Conservation (phyloP, 2,888 invertebrate genomes). For the Eubasilissa splendida region DNA sequence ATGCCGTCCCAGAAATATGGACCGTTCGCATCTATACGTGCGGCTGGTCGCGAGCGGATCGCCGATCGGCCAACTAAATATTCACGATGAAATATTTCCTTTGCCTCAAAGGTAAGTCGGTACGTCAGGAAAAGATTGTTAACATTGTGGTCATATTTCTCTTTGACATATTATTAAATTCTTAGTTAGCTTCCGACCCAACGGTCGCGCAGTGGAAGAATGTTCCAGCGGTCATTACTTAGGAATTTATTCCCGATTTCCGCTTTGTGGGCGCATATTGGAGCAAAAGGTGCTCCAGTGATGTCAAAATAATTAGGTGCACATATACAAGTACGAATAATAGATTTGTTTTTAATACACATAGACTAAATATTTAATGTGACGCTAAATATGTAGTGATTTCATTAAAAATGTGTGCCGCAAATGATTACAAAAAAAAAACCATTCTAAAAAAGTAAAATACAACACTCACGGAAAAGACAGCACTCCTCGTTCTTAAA, state of each 20-base stretch:
- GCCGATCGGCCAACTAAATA: slow-evolving; percentile 43
- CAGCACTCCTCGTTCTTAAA: neutral
- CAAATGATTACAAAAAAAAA: no score
- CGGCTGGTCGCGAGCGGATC: neutral
- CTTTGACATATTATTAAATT: slow-evolving; percentile 57
- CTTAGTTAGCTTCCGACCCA: slow-evolving; percentile 56
- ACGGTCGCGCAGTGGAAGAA: slow-evolving; percentile 51
- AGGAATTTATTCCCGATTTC: slow-evolving; percentile 49
- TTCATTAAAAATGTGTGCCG: no score
- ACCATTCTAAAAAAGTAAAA: no score
- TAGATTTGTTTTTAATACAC: no score
- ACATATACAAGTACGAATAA: no score
- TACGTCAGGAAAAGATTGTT: slow-evolving; percentile 53
- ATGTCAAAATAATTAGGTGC: no score
- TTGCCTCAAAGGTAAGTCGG: slow-evolving; percentile 54
- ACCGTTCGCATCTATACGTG: neutral
- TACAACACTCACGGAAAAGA: no score
- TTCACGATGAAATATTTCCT: slow-evolving; percentile 55
- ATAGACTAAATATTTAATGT: no score
- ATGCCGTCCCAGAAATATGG: slow-evolving; percentile 8
- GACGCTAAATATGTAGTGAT: no score
- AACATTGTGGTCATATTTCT: slow-evolving; percentile 54
- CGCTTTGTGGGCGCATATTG: slow-evolving; percentile 5
- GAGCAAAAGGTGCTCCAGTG: no score
- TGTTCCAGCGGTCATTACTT: slow-evolving; percentile 54